Percentiles rank a stretch among this genome's conserved stretches.
Conservation (phyloP, 2,113 vertebrate genomes). For the Diadophis punctatus region DNA sequence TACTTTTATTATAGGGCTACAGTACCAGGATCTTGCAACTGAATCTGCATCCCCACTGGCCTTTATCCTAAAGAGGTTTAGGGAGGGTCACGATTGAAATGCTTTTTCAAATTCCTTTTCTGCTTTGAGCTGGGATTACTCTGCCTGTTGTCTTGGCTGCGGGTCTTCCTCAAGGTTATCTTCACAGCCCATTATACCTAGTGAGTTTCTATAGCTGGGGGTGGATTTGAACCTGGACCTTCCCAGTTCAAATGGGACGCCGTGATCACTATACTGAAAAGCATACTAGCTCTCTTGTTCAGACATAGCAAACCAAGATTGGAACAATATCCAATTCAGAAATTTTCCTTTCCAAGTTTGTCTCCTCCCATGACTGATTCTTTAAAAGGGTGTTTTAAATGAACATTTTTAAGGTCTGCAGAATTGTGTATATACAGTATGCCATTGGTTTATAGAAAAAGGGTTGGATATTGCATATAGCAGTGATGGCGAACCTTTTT, state of each 20-base stretch:
- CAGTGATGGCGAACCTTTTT: too few relatives aligned
- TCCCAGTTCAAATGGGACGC: background rate
- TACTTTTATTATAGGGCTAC: background rate
- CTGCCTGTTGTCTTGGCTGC: background rate
- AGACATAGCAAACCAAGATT: background rate
- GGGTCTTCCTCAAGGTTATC: background rate
- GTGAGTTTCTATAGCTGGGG: background rate
- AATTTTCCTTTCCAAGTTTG: background rate
- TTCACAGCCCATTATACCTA: background rate
- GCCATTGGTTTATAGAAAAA: background rate
- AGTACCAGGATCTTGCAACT: background rate
- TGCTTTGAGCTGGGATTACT: background rate
- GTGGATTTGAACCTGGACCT: background rate
- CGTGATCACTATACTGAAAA: background rate
- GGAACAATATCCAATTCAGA: background rate
- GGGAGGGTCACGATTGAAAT: background rate
- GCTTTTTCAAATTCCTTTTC: background rate
- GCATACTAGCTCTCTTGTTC: background rate
- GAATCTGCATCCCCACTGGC: background rate
- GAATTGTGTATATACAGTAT: background rate
- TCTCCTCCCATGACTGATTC: background rate
- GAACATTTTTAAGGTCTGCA: background rate
- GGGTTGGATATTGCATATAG: background rate
- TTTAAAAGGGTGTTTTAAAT: background rate
- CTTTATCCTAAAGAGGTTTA: background rate